Conservation (phyloP, 1,140 invertebrate species). For the Caligus rogercresseyi region DNA sequence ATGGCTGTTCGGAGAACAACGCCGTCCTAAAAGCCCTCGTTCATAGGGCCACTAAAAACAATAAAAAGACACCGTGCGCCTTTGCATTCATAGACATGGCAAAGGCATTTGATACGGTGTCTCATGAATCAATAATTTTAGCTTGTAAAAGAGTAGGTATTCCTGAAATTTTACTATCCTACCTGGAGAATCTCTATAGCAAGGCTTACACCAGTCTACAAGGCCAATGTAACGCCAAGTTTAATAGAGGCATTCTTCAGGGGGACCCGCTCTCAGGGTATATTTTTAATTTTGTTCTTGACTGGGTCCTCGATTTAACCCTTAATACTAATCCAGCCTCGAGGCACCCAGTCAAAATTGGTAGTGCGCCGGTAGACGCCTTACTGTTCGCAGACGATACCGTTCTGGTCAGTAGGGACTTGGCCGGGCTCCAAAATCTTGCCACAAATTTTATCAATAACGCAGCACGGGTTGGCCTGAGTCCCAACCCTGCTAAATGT, state of each 20-base stretch:
- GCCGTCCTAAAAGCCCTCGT: too few species aligned
- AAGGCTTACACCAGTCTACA: neutral
- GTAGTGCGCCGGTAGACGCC: neutral
- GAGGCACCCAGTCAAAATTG: neutral
- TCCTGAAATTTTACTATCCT: neutral
- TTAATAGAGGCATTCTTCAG: too few species aligned
- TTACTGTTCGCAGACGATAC: neutral
- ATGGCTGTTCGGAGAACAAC: too few species aligned
- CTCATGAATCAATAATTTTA: neutral
- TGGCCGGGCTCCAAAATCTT: neutral
- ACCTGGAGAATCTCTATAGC: neutral
- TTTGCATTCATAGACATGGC: neutral
- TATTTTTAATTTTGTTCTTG: neutral
- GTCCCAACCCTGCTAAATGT: neutral
- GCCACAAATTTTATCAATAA: neutral
- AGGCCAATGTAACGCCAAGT: too few species aligned
- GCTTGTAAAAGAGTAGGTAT: neutral
- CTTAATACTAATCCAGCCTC: neutral
- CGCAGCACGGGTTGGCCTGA: neutral
- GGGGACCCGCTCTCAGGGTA: neutral
- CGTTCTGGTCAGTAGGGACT: neutral
- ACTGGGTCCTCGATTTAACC: neutral
- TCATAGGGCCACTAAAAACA: too few species aligned
- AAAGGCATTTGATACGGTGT: neutral
- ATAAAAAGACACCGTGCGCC: too few species aligned